phyloP scores from a whole-genome alignment of 2,888 invertebrate genomes.

The Melipona beecheii region DNA sequence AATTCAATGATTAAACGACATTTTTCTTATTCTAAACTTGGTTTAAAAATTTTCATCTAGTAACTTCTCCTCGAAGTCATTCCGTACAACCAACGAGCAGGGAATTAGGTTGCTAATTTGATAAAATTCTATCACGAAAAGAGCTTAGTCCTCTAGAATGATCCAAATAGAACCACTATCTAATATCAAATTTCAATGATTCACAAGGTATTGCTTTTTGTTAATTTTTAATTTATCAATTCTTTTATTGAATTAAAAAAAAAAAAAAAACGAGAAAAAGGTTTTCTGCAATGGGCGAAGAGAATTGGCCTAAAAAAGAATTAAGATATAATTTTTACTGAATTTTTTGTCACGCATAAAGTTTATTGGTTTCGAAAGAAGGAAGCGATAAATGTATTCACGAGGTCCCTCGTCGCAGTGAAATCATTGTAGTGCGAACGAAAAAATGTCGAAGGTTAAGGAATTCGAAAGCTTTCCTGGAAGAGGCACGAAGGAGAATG shows the following conservation, averaged over 20 bases:
- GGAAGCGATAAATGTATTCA: neutral
- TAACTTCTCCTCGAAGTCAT: slow-evolving; percentile 16
- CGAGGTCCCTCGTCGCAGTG: neutral
- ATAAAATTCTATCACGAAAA: slow-evolving; percentile 33
- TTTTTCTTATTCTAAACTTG: neutral
- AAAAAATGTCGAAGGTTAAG: slow-evolving; percentile 23
- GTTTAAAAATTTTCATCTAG: neutral
- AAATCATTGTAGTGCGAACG: neutral
- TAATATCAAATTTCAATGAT: slow-evolving; percentile 9
- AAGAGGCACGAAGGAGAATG: slow-evolving; percentile 27
- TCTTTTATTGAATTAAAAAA: too few relatives aligned
- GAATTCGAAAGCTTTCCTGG: slow-evolving; percentile 41
- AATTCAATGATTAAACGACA: too few relatives aligned
- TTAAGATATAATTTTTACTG: too few relatives aligned
- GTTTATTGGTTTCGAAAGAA: neutral
- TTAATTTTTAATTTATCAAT: neutral
- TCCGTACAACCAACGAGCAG: slow-evolving; percentile 38
- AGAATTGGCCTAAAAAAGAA: too few relatives aligned
- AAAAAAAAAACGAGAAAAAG: too few relatives aligned
- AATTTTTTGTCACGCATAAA: neutral
- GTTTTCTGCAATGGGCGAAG: too few relatives aligned
- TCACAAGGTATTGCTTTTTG: neutral
- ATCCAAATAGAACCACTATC: slow-evolving; percentile 26
- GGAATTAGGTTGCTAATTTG: slow-evolving; percentile 60
- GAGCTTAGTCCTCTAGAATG: neutral